Evolutionary conservation across 2,888 invertebrate species (phyloP).

Genomic region (Odontocerum albicorne): DNA sequence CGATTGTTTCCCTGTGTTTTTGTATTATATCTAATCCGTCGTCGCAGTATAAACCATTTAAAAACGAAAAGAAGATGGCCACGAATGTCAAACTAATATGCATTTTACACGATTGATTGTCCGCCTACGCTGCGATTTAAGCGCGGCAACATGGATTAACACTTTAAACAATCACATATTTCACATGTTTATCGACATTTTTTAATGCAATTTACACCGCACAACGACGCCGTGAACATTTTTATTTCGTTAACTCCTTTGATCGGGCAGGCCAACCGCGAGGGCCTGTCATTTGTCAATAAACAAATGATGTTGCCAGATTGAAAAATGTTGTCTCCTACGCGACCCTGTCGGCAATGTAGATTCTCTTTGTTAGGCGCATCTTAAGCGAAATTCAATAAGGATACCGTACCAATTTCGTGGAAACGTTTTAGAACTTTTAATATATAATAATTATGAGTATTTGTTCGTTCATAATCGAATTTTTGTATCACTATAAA

Average conservation of each 20-base stretch:
- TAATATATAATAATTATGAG: no score
- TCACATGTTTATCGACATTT: conserved; percentile 11
- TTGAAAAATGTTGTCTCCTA: no score
- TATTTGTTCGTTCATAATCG: no score
- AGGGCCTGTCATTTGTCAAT: conserved; percentile 58
- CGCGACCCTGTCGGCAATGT: no score
- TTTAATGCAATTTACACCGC: neutral
- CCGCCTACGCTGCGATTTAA: conserved; percentile 22
- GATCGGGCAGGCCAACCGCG: conserved; percentile 21
- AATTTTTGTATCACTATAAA: no score
- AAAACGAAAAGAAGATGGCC: conserved; percentile 61
- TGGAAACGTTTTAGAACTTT: no score
- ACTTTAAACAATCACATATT: conserved; percentile 24
- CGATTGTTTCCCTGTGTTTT: conserved; percentile 11
- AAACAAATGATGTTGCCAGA: conserved; percentile 54
- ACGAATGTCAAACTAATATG: conserved; percentile 54
- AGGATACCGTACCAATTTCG: no score
- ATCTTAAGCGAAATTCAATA: no score
- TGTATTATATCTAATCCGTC: conserved; percentile 39
- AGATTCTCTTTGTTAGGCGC: no score
- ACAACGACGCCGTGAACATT: conserved; percentile 4
- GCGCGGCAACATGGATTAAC: conserved; percentile 19
- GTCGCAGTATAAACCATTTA: conserved; percentile 60
- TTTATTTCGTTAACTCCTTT: conserved; percentile 10
- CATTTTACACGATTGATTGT: conserved; percentile 44